A percentile compares a stretch with the other conserved stretches of the same genome.
phyloP scores from a whole-genome alignment of 2,888 invertebrate genomes.

The Hydroisotoma schaefferi region DNA sequence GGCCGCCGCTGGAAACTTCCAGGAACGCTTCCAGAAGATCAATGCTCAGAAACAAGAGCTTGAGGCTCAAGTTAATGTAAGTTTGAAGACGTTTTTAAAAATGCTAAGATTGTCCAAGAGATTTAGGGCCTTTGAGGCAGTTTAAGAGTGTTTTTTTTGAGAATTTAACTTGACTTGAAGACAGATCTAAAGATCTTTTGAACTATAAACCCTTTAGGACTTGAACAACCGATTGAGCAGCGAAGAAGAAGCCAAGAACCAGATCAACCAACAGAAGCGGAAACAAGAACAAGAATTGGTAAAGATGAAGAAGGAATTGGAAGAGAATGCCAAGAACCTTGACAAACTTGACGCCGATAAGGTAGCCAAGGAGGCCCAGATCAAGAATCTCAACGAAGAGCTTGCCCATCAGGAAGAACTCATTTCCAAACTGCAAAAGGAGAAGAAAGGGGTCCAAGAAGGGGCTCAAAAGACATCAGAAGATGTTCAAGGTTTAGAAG shows the following conservation, averaged over 20 bases:
- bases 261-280: constrained; percentile 53
- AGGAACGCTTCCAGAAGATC: constrained; percentile 58
- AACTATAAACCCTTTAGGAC: no score
- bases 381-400: constrained; percentile 56
- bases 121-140: no score
- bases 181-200: no score
- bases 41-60: constrained; percentile 58
- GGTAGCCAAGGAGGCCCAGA: constrained; percentile 56
- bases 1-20: constrained; percentile 56
- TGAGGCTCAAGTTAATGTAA: constrained; percentile 54
- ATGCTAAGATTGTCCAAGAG: no score
- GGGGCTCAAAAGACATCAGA: constrained; percentile 12
- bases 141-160: no score
- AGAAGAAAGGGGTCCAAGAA: constrained; percentile 54
- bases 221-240: constrained; percentile 57
- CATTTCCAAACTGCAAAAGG: constrained; percentile 58
- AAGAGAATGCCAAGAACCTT: constrained; percentile 4
- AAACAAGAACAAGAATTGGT: constrained; percentile 57
- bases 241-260: constrained; percentile 56
- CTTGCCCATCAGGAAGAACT: constrained; percentile 59
- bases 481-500: constrained; percentile 57
- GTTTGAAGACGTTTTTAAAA: no score
- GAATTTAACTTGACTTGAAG: no score
- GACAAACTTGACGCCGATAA: constrained; percentile 54
- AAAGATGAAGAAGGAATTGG: constrained; percentile 54